These are phyloP conservation scores for Mellivora capensis DNA, from an alignment of 2,113 vertebrate genomes.

Conservation along the genomic window DNA sequence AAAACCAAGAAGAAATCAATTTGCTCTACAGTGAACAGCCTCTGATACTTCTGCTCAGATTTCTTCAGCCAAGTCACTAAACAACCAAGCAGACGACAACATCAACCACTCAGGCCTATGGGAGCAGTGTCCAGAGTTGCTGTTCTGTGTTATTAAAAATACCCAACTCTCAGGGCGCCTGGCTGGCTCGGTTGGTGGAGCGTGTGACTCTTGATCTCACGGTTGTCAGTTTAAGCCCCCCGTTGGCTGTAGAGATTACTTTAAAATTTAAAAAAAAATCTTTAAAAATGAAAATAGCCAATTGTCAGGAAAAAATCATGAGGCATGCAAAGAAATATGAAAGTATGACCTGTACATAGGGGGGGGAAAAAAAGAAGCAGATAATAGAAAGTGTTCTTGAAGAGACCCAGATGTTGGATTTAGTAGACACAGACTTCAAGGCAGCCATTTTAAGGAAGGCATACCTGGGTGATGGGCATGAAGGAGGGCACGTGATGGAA, in stretches of 20 bases:
- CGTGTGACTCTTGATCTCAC: background rate
- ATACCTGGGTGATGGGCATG: background rate
- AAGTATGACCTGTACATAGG: background rate
- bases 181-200: background rate
- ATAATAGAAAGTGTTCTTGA: background rate
- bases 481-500: background rate
- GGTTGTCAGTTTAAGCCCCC: background rate
- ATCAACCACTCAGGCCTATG: background rate
- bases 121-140: background rate
- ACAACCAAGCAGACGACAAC: background rate
- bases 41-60: background rate
- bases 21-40: background rate
- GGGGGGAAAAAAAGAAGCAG: background rate
- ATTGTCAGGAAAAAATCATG: background rate
- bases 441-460: background rate
- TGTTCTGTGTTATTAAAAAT: constrained; percentile 17
- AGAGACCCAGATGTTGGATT: background rate
- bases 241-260: background rate
- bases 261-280: background rate
- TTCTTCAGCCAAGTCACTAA: constrained; percentile 11
- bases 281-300: background rate
- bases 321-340: background rate
- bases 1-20: background rate
- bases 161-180: background rate
- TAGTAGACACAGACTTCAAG: background rate